Conservation (phyloP, 2,888 invertebrate species). For the Himalopsyche anomala region DNA sequence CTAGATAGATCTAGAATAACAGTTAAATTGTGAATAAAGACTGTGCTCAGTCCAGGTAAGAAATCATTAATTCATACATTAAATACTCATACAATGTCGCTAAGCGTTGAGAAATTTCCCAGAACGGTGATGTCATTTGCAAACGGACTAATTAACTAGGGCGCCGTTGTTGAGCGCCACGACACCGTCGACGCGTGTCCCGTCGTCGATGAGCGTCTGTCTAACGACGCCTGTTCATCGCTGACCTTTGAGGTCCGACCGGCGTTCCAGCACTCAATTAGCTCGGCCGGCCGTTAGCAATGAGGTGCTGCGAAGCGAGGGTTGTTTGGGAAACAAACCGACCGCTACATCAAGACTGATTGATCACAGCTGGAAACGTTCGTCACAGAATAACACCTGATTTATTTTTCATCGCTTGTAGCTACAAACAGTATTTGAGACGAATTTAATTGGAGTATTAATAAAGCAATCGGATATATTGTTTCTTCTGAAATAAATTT, state of each 20-base stretch:
- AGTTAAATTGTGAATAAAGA: neutral
- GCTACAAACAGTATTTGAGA: neutral
- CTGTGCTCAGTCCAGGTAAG: neutral
- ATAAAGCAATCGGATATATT: no score
- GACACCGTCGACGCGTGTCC: neutral
- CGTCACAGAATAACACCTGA: neutral
- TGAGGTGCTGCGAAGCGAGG: neutral
- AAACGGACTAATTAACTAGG: neutral
- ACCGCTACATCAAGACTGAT: neutral
- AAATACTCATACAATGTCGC: conserved; percentile 38
- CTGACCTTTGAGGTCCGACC: conserved; percentile 45
- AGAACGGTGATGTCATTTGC: neutral
- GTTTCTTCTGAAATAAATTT: no score
- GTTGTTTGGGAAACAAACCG: conserved; percentile 10
- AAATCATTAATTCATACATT: neutral
- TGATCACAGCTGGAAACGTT: conserved; percentile 9
- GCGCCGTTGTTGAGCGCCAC: neutral
- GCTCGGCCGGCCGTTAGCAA: neutral
- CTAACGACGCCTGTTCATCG: neutral
- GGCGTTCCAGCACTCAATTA: conserved; percentile 13
- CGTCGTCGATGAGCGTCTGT: conserved; percentile 6
- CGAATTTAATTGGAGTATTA: no score
- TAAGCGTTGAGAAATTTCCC: conserved; percentile 47
- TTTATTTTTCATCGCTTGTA: neutral
- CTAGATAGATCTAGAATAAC: no score